Base-by-base conservation (phyloP, 2,888 invertebrate genomes). In the Allolobophora icterica region DNA sequence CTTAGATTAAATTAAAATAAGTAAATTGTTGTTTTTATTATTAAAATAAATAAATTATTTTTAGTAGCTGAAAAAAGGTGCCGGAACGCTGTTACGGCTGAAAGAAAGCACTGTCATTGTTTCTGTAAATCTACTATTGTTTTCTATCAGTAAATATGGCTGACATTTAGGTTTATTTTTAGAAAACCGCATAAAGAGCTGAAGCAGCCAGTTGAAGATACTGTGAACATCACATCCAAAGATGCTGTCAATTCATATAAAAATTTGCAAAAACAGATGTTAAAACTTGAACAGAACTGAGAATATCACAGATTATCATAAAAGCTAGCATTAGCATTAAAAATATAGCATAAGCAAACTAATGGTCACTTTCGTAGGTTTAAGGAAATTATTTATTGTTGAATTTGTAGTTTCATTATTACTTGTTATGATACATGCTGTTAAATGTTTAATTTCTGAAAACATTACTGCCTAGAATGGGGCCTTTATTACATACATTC, bases 391-490 rank as follows among this genome's bases (percentile, higher is more conserved):
- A 6, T 13, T 71, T 71, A 30, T 71, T 71, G 71, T n/a, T 71
- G n/a, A 71, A 30, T 71, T 71, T n/a, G 17, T 24, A n/a, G 24
- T 58, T 71, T n/a, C n/a, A n/a, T 71, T 71, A 13, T 71, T 71
- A 71, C n/a, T 21, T n/a, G n/a, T 71, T n/a, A 71, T 71, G 8
- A n/a, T 71, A n/a, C 71, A 71, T 30, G 71, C 71, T 71, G 71
- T 71, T 6, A 71, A 71, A 71, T 71, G 30, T 71, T 30, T 71
- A n/a, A 71, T 71, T n/a, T 71, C 71, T 71, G 30, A 24, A 2
- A 58, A 71, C 71, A 71, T 71, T n/a, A n/a, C 71, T 71, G n/a
- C n/a, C n/a, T n/a, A 52, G 71, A n/a, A 71, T 71, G 71, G 30
- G 71, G n/a, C 71, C 30, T 52, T 52, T 24, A 71, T 52, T 11